Evolutionary conservation across 2,888 invertebrate genomes (phyloP).

Genomic region (Lampropteryx suffumata): DNA sequence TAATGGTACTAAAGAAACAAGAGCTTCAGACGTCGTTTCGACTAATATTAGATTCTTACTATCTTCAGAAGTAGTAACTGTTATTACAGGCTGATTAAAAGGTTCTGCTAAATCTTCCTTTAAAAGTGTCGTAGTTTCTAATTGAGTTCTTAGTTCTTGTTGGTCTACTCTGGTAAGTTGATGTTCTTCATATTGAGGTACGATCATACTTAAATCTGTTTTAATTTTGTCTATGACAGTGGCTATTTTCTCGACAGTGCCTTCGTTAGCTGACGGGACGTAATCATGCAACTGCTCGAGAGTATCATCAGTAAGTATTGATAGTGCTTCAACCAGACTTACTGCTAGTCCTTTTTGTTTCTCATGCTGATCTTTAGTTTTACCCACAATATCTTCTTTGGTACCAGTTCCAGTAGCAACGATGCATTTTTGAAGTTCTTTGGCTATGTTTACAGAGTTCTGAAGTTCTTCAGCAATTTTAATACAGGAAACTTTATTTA

Average conservation of each 20-base stretch:
- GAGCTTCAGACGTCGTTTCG: not conserved
- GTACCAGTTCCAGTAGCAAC: slow-evolving; percentile 22
- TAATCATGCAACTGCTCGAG: slow-evolving; percentile 34
- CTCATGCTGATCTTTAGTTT: slow-evolving; percentile 28
- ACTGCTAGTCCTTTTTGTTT: slow-evolving; percentile 37
- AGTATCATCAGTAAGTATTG: slow-evolving; percentile 33
- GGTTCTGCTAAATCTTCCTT: slow-evolving; percentile 1
- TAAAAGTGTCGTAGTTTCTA: not conserved
- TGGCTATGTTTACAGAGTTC: slow-evolving; percentile 44
- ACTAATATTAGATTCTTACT: not conserved
- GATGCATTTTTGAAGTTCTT: slow-evolving; percentile 45
- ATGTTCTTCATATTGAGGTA: slow-evolving; percentile 2
- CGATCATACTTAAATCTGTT: slow-evolving; percentile 30
- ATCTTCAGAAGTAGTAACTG: not conserved
- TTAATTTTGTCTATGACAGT: slow-evolving; percentile 33
- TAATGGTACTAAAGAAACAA: not conserved
- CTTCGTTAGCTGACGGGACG: slow-evolving; percentile 22
- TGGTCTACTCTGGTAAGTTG: not conserved
- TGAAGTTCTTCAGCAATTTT: slow-evolving; percentile 40
- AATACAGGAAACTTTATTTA: slow-evolving; percentile 39
- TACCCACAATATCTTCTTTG: slow-evolving; percentile 16
- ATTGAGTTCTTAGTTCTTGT: not conserved
- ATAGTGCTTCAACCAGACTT: slow-evolving; percentile 39
- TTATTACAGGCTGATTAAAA: too few species aligned
- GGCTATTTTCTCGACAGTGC: slow-evolving; percentile 29